Conservation (phyloP, 2,113 vertebrate genomes). For the Mustela lutreola region DNA sequence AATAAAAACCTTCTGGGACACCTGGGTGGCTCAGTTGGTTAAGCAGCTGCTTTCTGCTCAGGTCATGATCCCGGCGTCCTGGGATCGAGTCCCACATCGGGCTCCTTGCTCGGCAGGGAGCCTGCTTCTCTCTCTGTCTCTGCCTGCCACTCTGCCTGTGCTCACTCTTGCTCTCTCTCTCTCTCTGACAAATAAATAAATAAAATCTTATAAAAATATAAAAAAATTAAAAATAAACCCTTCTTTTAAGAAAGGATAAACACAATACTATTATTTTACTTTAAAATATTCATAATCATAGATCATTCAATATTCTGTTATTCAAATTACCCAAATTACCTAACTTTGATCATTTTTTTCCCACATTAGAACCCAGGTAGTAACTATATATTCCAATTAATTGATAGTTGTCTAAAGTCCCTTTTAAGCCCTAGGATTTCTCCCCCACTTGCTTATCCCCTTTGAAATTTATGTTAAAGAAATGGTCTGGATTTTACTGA, state of each 20-base stretch:
- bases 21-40: no score
- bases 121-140: no score
- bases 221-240: not conserved
- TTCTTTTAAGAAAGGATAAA: not conserved
- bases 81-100: no score
- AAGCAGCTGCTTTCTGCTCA: no score
- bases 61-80: no score
- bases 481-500: not conserved
- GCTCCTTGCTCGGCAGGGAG: no score
- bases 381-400: not conserved
- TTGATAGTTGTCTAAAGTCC: not conserved
- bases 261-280: not conserved
- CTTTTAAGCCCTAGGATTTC: not conserved
- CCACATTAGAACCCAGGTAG: not conserved
- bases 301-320: not conserved
- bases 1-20: not conserved
- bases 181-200: no score
- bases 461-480: not conserved
- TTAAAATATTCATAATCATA: not conserved
- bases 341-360: not conserved
- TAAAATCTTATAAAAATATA: no score
- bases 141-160: no score
- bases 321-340: not conserved
- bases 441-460: not conserved
- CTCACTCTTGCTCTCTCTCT: no score